A percentile compares a stretch with the other conserved stretches of the same genome.
These are phyloP conservation scores for Malurus splendens DNA, from an alignment of 2,797 vertebrate genomes.

Conservation along the genomic window DNA sequence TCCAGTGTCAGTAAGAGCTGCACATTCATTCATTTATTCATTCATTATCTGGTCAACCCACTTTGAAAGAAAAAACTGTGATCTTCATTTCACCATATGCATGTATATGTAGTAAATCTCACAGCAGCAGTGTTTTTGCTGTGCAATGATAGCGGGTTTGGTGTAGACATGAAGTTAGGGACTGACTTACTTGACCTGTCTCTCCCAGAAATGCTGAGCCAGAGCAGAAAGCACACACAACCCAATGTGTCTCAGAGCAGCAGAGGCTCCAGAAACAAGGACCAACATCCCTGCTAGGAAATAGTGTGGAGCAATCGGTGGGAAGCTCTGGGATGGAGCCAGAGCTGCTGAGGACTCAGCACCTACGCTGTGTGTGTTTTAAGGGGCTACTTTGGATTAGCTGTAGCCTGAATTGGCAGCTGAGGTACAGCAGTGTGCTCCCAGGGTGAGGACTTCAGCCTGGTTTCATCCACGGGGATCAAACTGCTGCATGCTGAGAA, in stretches of 20 bases:
- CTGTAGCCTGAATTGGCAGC: neutral
- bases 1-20: neutral
- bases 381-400: neutral
- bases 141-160: neutral
- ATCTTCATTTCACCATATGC: neutral
- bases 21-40: neutral
- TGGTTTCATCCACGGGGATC: neutral
- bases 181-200: neutral
- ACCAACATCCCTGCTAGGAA: neutral
- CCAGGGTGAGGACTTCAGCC: neutral
- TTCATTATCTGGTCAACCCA: neutral
- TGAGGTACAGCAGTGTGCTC: neutral
- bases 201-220: neutral
- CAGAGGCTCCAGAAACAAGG: neutral
- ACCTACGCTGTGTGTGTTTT: accelerated
- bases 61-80: neutral
- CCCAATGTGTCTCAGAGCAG: neutral
- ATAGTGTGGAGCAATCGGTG: accelerated
- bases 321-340: neutral
- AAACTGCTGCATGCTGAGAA: neutral
- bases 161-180: neutral
- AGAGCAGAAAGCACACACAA: neutral
- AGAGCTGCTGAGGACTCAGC: neutral
- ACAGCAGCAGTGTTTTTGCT: neutral
- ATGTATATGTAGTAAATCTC: neutral